A percentile compares a stretch with the other conserved stretches of the same genome.
phyloP scores from a whole-genome alignment of 2,888 invertebrate genomes.

The Molorchus minor region DNA sequence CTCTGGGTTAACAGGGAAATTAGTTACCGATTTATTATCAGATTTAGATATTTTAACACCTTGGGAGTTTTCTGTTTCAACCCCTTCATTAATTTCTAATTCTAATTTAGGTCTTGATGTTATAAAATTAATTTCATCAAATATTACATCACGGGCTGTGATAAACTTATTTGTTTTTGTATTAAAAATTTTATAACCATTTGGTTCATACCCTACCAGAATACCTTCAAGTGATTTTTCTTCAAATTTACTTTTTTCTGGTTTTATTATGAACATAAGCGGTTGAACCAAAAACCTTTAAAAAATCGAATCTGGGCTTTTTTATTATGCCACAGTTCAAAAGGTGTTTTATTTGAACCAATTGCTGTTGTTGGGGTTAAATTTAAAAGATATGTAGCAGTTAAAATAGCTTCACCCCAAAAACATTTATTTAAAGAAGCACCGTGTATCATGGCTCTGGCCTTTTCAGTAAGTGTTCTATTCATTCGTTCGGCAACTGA shows the following conservation, averaged over 20 bases:
- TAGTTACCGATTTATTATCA: not conserved
- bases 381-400: constrained; percentile 29
- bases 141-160: not conserved
- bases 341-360: not conserved
- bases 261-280: not conserved
- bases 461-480: constrained; percentile 25
- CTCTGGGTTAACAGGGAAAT: not conserved
- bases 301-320: not conserved
- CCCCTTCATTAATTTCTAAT: not conserved
- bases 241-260: not conserved
- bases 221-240: constrained; percentile 8
- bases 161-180: not conserved
- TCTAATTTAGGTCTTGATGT: not conserved
- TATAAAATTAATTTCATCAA: not conserved
- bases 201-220: too few species aligned
- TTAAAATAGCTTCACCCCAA: constrained; percentile 47
- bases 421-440: constrained; percentile 31
- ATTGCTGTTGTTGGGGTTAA: not conserved
- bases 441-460: constrained; percentile 18
- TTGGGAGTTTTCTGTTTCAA: not conserved
- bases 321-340: constrained; percentile 2
- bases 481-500: too few species aligned
- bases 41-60: not conserved
- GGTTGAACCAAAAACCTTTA: not conserved
- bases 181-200: not conserved